These are phyloP conservation scores for Drosophila subquinaria DNA, from an alignment of 2,888 invertebrate genomes.

Conservation along the genomic window DNA sequence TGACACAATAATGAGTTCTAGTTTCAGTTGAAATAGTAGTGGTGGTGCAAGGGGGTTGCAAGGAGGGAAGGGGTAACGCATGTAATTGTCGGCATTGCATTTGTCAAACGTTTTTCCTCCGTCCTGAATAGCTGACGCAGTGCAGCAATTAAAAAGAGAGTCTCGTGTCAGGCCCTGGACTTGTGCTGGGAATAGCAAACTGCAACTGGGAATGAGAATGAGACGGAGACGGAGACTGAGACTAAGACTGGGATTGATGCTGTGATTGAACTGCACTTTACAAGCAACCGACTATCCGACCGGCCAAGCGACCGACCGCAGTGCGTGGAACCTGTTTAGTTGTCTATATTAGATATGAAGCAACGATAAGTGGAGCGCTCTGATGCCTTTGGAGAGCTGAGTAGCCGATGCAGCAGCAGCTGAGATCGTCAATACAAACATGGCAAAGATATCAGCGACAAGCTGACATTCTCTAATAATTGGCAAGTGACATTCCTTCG, in stretches of 20 bases:
- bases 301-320: constrained; percentile 52
- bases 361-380: constrained; percentile 78
- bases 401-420: constrained; percentile 46
- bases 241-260: constrained; percentile 53
- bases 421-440: constrained; percentile 78
- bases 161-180: constrained; percentile 60
- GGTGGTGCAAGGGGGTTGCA: neutral
- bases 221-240: constrained; percentile 43
- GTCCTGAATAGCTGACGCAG: constrained; percentile 68
- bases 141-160: constrained; percentile 75
- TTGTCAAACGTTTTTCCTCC: constrained; percentile 71
- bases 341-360: constrained; percentile 79
- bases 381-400: constrained; percentile 53
- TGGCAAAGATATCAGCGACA: constrained; percentile 80
- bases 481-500: constrained; percentile 80
- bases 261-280: constrained; percentile 77
- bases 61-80: constrained; percentile 47
- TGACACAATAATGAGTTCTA: constrained; percentile 67
- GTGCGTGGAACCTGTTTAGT: constrained; percentile 74
- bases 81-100: constrained; percentile 79
- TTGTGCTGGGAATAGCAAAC: constrained; percentile 55
- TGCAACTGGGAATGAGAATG: constrained; percentile 30
- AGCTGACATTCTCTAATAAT: constrained; percentile 80
- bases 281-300: constrained; percentile 32
- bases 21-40: constrained; percentile 43